Percentiles rank a stretch among this genome's conserved stretches.
phyloP scores from a whole-genome alignment of 2,113 vertebrate species.

The Festucalex cinctus region DNA sequence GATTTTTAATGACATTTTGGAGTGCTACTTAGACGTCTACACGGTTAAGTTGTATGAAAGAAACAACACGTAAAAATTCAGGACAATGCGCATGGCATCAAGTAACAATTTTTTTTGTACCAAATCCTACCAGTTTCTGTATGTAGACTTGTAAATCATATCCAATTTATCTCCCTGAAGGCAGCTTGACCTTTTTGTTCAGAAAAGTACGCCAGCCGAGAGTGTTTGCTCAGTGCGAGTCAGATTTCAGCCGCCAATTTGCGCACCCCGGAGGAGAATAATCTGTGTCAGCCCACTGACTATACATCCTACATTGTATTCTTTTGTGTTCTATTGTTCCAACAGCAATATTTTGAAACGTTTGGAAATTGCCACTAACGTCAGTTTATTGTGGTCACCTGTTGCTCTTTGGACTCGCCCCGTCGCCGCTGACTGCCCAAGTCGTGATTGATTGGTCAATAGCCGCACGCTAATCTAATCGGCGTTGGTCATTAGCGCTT shows the following conservation, averaged over 20 bases:
- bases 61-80: no score
- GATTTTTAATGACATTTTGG: slow-evolving; percentile 3
- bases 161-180: background rate
- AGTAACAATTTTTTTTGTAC: background rate
- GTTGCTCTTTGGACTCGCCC: slow-evolving; percentile 45
- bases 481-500: slow-evolving; percentile 45
- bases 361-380: background rate
- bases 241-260: slow-evolving; percentile 48
- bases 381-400: background rate
- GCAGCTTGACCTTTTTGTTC: slow-evolving; percentile 25
- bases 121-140: background rate
- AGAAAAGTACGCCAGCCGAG: slow-evolving; percentile 18
- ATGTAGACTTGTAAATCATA: background rate
- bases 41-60: background rate
- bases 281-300: slow-evolving; percentile 19
- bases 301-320: background rate
- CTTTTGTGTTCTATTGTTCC: background rate
- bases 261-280: slow-evolving; percentile 39
- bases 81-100: no score
- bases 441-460: slow-evolving; percentile 27
- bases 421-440: background rate
- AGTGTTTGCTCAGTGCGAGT: slow-evolving; percentile 51
- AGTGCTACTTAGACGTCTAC: background rate
- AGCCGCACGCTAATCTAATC: slow-evolving; percentile 50
- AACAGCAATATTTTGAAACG: background rate